Conservation (phyloP, 92 coral and sea anemone genomes). For the Porites lobata region DNA sequence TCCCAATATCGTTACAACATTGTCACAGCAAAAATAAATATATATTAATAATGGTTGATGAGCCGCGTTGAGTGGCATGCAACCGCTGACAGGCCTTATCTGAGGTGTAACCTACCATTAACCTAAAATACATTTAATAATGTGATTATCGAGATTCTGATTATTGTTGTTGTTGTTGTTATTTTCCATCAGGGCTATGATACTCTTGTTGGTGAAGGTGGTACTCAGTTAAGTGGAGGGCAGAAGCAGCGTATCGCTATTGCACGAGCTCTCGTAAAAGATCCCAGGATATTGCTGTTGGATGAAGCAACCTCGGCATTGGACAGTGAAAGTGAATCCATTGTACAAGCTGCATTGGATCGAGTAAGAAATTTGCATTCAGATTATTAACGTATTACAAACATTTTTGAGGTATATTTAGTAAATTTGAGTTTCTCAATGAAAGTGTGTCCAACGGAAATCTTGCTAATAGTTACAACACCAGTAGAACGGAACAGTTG, state of each 20-base stretch:
- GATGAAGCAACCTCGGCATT: slow-evolving; percentile 97
- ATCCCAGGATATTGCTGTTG: slow-evolving; percentile 87
- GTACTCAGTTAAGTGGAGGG: slow-evolving; percentile 96
- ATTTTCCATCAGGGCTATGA: slow-evolving; percentile 77
- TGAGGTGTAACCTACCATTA: not conserved
- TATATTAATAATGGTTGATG: too few relatives aligned
- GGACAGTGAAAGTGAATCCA: slow-evolving; percentile 92
- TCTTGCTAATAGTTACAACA: too few relatives aligned
- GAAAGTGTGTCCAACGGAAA: too few relatives aligned
- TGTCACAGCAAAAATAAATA: too few relatives aligned
- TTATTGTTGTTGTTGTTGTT: not conserved
- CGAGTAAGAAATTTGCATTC: slow-evolving; percentile 51
- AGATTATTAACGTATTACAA: too few relatives aligned
- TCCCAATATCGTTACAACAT: too few relatives aligned
- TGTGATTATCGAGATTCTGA: not conserved
- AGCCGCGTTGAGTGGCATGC: too few relatives aligned
- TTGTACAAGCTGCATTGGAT: slow-evolving; percentile 92
- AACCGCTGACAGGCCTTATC: too few relatives aligned
- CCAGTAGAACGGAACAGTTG: too few relatives aligned
- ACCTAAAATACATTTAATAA: not conserved
- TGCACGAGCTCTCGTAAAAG: slow-evolving; percentile 93
- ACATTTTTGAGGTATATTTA: too few relatives aligned
- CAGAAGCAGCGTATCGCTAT: slow-evolving; percentile 96
- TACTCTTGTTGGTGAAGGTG: slow-evolving; percentile 96
- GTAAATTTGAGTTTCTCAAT: too few relatives aligned